Evolutionary conservation across 2,113 vertebrate species (phyloP).

Genomic region (Merops nubicus): DNA sequence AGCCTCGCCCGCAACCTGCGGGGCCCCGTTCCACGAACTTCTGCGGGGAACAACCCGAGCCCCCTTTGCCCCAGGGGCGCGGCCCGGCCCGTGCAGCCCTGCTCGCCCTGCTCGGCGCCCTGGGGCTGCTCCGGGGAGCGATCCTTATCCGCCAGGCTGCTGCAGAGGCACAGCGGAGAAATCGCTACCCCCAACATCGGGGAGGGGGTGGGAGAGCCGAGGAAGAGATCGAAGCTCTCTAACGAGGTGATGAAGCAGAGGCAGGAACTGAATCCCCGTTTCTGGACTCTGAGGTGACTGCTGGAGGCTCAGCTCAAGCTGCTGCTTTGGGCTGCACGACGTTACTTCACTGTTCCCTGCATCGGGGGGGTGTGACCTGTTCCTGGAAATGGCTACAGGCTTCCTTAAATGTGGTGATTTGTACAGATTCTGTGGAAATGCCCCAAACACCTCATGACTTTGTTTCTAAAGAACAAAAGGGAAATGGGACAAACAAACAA

Average conservation of each 20-base stretch:
- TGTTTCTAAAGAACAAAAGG: no score
- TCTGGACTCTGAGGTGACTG: fast-evolving
- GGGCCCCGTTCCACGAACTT: no score
- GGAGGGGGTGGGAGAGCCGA: fast-evolving
- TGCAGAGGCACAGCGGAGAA: fast-evolving
- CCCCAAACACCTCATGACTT: neutral
- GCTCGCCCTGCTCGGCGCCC: no score
- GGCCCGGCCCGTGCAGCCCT: neutral
- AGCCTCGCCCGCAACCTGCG: no score
- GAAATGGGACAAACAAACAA: no score
- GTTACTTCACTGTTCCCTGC: fast-evolving
- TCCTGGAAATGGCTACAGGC: fast-evolving
- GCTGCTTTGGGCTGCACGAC: fast-evolving
- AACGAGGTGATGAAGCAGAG: fast-evolving
- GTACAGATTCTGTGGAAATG: neutral
- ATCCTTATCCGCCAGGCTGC: fast-evolving
- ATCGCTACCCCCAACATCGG: fast-evolving
- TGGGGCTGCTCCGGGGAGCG: no score
- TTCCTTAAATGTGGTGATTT: neutral
- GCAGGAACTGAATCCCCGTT: fast-evolving
- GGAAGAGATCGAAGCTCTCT: no score
- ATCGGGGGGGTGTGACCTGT: fast-evolving
- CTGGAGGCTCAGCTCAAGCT: fast-evolving
- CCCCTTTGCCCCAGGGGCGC: fast-evolving
- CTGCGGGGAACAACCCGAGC: fast-evolving